Evolutionary conservation across 2,797 vertebrate species (phyloP), one percentile per base, ranked within the genome.

Genomic region (Spinus olivaceus): DNA sequence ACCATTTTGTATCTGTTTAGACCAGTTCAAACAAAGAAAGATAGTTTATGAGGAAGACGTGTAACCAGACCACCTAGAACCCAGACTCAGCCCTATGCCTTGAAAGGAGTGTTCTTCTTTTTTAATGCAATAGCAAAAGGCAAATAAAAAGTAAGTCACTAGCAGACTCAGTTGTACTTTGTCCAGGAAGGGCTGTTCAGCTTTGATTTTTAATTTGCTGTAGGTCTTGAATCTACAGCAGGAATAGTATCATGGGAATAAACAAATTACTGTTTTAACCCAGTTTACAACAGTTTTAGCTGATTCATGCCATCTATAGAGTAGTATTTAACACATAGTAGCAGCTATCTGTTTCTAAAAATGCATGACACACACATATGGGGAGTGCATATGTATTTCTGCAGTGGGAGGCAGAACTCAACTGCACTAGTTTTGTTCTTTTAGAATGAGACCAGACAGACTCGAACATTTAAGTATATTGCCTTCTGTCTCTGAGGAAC

Each of bases 211-310:
- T 67, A 71, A 69, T 82, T 88, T 88, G 20, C 13, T 6, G 11
- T 50, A 73, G 20, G 39, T 81, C 42, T 60, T 79, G 59, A 51
- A 79, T 49, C n/a, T 76, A n/a, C 8, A 27, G 32, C 30, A 72
- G 47, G 41, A 86, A 56, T 8, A 56, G 12, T 28, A 37, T 28
- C 17, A 76, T 22, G 51, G 66, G 44, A 82, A 78, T 80, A 92
- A 88, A 60, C 33, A 88, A 92, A 92, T 92, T 51, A 79, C 39
- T 66, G 23, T 88, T 80, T 33, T 81, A 88, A 81, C 28, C 14
- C 39, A 59, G 47, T 81, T 91, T 95, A 53, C 81, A 96, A 71
- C 17, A 21, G 44, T 80, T 96, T 81, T 33, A 28, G 14, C 33
- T 67, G 60, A 61, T 54, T 81, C 25, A 74, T 4, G 5, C 17